A percentile compares a stretch with the other conserved stretches of the same genome.
Conservation (phyloP, 92 coral and sea anemone species). For the Palythoa caribaeorum region DNA sequence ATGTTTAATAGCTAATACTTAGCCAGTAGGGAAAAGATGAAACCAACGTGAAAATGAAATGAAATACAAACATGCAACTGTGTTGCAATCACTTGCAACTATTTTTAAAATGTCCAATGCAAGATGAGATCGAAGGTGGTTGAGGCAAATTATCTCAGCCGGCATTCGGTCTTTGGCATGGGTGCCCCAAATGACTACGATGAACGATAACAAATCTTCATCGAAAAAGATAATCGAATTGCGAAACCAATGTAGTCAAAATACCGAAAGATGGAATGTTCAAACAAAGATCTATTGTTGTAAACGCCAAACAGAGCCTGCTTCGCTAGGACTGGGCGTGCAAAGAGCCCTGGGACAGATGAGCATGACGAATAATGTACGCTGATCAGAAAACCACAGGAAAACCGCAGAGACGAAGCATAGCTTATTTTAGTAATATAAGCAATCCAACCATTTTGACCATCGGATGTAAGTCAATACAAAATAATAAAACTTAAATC, state of each 20-base stretch:
- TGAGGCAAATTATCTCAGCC: background rate
- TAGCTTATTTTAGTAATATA: background rate
- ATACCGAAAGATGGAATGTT: conserved; percentile 2
- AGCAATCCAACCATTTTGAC: background rate
- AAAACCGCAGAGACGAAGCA: background rate
- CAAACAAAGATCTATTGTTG: conserved; percentile 20
- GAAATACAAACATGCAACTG: background rate
- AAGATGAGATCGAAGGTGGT: background rate
- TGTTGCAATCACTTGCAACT: background rate
- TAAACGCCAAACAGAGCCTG: background rate
- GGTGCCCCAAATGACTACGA: background rate
- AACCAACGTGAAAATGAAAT: background rate
- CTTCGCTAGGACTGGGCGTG: background rate
- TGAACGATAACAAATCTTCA: background rate
- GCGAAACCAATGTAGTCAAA: background rate
- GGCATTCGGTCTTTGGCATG: background rate
- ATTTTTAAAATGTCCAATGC: background rate
- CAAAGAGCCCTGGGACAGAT: background rate
- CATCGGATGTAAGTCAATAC: background rate
- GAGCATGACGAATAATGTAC: background rate
- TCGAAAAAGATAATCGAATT: background rate
- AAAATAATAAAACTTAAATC: background rate
- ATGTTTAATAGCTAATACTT: background rate
- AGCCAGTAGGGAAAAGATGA: background rate
- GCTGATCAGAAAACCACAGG: background rate